Base-by-base conservation (phyloP, 2,888 invertebrate species). In the Euclidia mi region DNA sequence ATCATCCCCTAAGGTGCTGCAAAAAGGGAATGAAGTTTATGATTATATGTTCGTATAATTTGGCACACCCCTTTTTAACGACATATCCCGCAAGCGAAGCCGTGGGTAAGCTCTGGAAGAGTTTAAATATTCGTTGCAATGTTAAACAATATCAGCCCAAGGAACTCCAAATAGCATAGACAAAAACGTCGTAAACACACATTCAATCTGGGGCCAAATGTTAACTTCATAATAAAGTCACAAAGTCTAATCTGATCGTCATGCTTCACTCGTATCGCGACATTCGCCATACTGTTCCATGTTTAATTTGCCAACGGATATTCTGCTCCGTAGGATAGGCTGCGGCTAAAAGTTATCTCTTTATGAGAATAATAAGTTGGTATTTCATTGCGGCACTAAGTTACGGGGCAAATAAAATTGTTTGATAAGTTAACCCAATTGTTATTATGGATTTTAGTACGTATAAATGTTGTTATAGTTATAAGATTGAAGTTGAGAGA, bases 191-290 rank as follows among this genome's bases (percentile, higher is more conserved):
- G 65, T 78, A 75, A n/a, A n/a, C 59, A 70, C 60, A 67, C 65
- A 76, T 76, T 70, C 78, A 63, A 65, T 72, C 65, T 64, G 58
- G 53, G 73, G 61, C 72, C 69, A 72, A 76, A 78, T 76, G 64
- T 71, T 65, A 72, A 81, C 71, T 78, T 76, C 70, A 78, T 82
- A 81, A 82, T 84, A 85, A 81, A 81, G 78, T 71, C 76, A 73
- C 86, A 88, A 84, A 85, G 71, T 56, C 59, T 78, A 85, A 88
- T 88, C 87, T 67, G 87, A 87, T 87, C 80, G 65, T 72, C 75
- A 79, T 85, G 75, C 76, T 71, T 86, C 86, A 80, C 76, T 67
- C 53, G 56, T 59, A 71, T 71, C 65, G 67, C 61, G 52, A 47
- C 65, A 42, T 17, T n/a, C 20, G 15, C 62, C 34, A 42, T 44